Conservation (phyloP, 92 coral and sea anemone species). For the Scolanthus callimorphus region DNA sequence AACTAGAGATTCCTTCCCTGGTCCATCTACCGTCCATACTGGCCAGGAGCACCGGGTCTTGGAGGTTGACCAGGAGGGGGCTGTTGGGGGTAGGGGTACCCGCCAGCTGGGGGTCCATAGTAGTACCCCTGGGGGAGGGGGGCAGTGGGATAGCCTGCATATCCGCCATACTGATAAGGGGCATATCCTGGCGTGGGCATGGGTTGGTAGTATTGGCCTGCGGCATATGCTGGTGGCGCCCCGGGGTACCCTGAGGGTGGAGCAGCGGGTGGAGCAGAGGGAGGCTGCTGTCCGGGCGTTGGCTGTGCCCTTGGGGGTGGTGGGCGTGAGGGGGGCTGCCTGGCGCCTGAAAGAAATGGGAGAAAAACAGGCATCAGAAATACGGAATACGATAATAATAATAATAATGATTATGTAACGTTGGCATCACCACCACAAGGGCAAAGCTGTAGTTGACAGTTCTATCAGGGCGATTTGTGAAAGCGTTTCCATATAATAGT, state of each 20-base stretch:
- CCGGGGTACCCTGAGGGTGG: constrained; percentile 51
- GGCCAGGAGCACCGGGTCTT: constrained; percentile 47
- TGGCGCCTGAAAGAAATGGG: not conserved
- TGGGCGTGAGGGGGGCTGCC: constrained; percentile 68
- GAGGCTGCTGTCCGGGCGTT: constrained; percentile 12
- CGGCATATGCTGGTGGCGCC: constrained; percentile 38
- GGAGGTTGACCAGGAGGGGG: constrained; percentile 77
- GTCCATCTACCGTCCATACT: constrained; percentile 3
- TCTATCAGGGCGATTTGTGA: no score
- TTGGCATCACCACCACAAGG: no score
- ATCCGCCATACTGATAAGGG: constrained; percentile 73
- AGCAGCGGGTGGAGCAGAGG: constrained; percentile 45
- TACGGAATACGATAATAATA: no score
- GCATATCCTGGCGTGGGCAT: constrained; percentile 90
- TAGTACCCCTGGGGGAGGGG: constrained; percentile 74
- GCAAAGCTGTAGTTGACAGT: no score
- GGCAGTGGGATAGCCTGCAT: constrained; percentile 63
- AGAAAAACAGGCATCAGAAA: no score
- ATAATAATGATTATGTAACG: no score
- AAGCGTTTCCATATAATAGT: no score
- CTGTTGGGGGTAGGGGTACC: constrained; percentile 57
- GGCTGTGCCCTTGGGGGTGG: constrained; percentile 63
- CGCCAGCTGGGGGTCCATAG: constrained; percentile 70
- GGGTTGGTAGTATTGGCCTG: constrained; percentile 64
- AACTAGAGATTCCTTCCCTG: no score